Conservation (phyloP, 2,888 invertebrate species). For the Thereva unica region DNA sequence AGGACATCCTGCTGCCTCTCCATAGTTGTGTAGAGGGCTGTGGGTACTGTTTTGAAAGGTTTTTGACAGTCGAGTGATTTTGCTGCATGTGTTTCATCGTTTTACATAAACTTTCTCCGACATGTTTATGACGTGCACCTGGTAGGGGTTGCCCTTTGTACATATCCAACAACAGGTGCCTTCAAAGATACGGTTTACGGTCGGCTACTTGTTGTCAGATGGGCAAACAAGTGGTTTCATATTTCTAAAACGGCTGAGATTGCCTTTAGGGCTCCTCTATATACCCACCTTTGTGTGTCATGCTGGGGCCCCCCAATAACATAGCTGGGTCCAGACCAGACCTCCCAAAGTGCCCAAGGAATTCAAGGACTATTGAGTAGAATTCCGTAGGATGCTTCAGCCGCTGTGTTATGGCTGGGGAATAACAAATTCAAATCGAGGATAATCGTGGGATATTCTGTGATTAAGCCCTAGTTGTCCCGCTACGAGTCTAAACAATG, state of each 20-base stretch:
- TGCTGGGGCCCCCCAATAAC: not conserved
- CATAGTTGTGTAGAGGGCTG: too few species aligned
- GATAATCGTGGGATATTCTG: constrained; percentile 1
- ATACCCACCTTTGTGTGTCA: not conserved
- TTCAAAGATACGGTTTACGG: not conserved
- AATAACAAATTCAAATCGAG: constrained; percentile 6
- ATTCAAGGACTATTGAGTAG: too few species aligned
- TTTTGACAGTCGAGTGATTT: too few species aligned
- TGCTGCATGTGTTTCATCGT: too few species aligned
- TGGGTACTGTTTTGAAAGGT: too few species aligned
- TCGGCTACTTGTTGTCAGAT: too few species aligned
- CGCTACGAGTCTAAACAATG: constrained; percentile 8
- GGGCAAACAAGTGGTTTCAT: constrained; percentile 30
- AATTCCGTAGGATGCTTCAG: not conserved
- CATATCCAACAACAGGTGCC: constrained; percentile 24
- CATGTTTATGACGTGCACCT: too few species aligned
- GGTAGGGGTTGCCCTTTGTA: not conserved
- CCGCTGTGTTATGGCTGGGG: constrained; percentile 10
- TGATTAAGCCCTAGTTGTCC: constrained; percentile 8
- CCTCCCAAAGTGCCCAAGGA: too few species aligned
- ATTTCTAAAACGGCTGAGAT: not conserved
- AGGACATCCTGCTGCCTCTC: too few species aligned
- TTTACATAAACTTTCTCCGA: too few species aligned
- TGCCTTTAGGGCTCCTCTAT: not conserved
- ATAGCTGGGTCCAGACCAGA: constrained; percentile 5